Evolutionary conservation across 2,113 vertebrate species (phyloP), one percentile per base, ranked within the genome.

Genomic region (Labeo catla): DNA sequence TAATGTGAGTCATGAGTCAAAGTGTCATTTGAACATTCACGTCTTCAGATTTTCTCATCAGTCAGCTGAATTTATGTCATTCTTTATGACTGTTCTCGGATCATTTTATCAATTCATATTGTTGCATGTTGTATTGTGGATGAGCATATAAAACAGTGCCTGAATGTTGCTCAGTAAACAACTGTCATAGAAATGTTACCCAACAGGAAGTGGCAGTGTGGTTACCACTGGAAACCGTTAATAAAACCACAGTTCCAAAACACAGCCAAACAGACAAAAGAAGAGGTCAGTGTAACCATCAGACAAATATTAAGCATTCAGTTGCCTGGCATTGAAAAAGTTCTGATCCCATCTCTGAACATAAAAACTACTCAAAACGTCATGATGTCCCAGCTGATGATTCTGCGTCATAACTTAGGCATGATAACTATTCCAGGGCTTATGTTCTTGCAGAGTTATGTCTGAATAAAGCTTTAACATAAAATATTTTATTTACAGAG

Each of bases 201-300:
- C 49, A 89, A 89, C 68, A 66, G 85, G 85, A 89, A 87, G 34
- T 21, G 6, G 3, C n/a, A 49, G 10, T 84, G 88, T 82, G 0
- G 83, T 87, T 85, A 88, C 88, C 34, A 61, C 6, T 8, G 77
- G 72, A 70, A 54, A 73, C 68, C 88, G 89, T 91, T 88, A 91
- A 88, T 79, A 21, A 81, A 65, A 28, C 15, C 34, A 47, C 43
- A 63, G 43, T 36, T 74, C 34, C 85, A 61, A 82, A 82, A 86
- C 76, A 78, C 4, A 66, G 61, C 2, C 36, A 81, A 76, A 81
- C 23, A 81, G n/a, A 49, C 39, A 59, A 72, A 86, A 43, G 21
- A 2, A 49, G 52, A 80, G 34, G 15, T 23, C 15, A 39, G n/a
- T 52, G n/a, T 12, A 36, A 43, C 34, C 43, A 61, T 49, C 21